Conservation (phyloP, 2,797 vertebrate genomes). For the Hemitrygon akajei region DNA sequence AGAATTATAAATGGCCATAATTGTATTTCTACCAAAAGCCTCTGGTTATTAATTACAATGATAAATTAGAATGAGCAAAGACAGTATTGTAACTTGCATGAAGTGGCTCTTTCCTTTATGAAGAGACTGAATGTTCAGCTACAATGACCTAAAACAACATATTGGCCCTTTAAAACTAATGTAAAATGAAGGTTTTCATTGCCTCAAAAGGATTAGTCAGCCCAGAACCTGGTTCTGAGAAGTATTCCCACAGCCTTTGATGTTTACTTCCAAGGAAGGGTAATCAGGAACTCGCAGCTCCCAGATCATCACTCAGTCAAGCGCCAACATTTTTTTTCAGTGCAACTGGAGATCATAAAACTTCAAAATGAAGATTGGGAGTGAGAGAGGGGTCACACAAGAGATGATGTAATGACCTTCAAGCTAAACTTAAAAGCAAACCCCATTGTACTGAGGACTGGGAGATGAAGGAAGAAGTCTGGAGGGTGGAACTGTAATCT, state of each 20-base stretch:
- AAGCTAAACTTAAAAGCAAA: background rate
- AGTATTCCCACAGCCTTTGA: background rate
- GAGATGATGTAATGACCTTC: background rate
- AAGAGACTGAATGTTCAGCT: background rate
- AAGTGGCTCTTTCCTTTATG: background rate
- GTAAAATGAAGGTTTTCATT: background rate
- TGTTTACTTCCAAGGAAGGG: background rate
- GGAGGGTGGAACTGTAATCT: background rate
- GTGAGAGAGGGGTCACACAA: background rate
- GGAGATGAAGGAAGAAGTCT: background rate
- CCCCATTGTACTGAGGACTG: background rate
- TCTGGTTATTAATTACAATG: too few species aligned
- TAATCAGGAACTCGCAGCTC: background rate
- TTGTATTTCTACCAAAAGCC: too few species aligned
- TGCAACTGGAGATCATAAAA: background rate
- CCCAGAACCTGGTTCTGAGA: background rate
- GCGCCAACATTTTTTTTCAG: background rate
- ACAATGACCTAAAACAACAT: background rate
- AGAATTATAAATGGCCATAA: too few species aligned
- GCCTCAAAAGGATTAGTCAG: background rate
- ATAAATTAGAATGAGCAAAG: background rate
- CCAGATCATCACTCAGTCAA: background rate
- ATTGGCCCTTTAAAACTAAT: background rate
- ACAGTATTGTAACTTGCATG: background rate
- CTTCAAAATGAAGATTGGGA: conserved; percentile 18